Evolutionary conservation across 2,797 vertebrate genomes (phyloP), one percentile per base, ranked within the genome.

Genomic region (Picus viridis): DNA sequence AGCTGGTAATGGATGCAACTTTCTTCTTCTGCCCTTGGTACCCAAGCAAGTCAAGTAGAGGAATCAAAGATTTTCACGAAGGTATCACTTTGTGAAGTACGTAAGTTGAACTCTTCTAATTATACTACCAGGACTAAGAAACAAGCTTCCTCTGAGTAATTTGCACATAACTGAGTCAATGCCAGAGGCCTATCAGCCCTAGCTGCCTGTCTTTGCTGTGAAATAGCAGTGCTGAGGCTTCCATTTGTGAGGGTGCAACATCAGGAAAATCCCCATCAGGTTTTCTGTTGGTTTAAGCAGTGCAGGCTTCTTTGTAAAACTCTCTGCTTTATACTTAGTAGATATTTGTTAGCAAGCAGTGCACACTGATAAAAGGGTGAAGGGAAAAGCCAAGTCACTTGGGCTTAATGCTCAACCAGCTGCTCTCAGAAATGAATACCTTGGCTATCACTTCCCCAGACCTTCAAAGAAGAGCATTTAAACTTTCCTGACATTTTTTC

Each of bases 391-490:
- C 64, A 76, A 61, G 23, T 89, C 32, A 22, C 53, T 93, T 86
- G 67, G 62, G 76, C 89, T 83, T 88, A 71, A 39, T 47, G 32
- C 72, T 82, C 64, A 74, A 32, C 26, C 76, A 62, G 26, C 30
- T 92, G 80, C 56, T 88, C 20, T 86, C 74, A 64, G 89, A 89
- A 94, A 91, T 91, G 26, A 92, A 32, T 70, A 39, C 53, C 58
- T 86, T 89, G 86, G 34, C 61, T 83, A 57, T 91, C 63, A 61
- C 68, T 96, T 93, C 83, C 61, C n/a, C 0, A 0, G n/a, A 70
- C 54, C 71, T 91, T 94, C 91, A 94, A 92, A 95, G 80, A 91
- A 15, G 30, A 57, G n/a, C 29, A 27, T 84, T 87, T 88, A 94
- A 91, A 82, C 51, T 51, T 82, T 91, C 26, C 43, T 92, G 76